phyloP scores from a whole-genome alignment of 2,113 vertebrate species.

The Gambusia affinis region DNA sequence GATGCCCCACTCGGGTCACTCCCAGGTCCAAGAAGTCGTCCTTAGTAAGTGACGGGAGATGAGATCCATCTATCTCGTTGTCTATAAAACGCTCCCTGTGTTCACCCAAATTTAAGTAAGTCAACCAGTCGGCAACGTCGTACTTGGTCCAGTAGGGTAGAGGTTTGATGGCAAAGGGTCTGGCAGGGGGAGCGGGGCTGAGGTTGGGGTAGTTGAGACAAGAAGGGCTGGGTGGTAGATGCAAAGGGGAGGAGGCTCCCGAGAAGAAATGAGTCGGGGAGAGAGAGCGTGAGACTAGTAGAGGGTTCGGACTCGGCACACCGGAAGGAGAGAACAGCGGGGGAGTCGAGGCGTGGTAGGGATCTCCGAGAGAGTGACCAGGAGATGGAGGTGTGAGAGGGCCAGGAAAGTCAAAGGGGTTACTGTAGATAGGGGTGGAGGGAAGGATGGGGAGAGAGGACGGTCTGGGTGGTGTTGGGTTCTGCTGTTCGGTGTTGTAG shows the following conservation, averaged over 20 bases:
- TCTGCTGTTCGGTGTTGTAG: slow-evolving; percentile 84
- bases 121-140: slow-evolving; percentile 95
- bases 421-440: slow-evolving; percentile 76
- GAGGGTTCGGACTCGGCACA: slow-evolving; percentile 72
- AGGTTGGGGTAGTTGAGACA: slow-evolving; percentile 86
- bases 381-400: slow-evolving; percentile 79
- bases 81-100: slow-evolving; percentile 92
- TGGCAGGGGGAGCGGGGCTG: slow-evolving; percentile 84
- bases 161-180: slow-evolving; percentile 91
- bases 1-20: slow-evolving; percentile 92
- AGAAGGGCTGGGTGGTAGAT: slow-evolving; percentile 77
- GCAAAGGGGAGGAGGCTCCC: slow-evolving; percentile 78
- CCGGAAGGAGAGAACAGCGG: slow-evolving; percentile 80
- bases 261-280: slow-evolving; percentile 90
- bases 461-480: slow-evolving; percentile 85
- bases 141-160: slow-evolving; percentile 94
- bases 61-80: slow-evolving; percentile 95
- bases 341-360: slow-evolving; percentile 78
- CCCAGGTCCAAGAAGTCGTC: slow-evolving; percentile 95
- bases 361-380: slow-evolving; percentile 79
- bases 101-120: slow-evolving; percentile 89
- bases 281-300: slow-evolving; percentile 84
- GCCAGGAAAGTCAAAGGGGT: slow-evolving; percentile 77
- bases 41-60: slow-evolving; percentile 93
- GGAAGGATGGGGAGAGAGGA: slow-evolving; percentile 92